Evolutionary conservation across 2,888 invertebrate species (phyloP), one percentile per base, ranked within the genome.

Genomic region (Mythimna ferrago): DNA sequence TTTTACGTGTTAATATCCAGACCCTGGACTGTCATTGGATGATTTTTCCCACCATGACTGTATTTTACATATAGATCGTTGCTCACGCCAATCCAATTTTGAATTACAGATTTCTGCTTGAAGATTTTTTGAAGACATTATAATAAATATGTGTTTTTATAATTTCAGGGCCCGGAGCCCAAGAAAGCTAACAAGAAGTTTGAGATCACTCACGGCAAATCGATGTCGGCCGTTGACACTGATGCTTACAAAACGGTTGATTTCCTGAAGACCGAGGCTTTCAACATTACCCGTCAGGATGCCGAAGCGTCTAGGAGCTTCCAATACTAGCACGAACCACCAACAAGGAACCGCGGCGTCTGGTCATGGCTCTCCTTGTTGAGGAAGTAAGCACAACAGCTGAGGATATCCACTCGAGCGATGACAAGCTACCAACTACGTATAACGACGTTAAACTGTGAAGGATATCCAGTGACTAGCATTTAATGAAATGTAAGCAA

Each of bases 251-350:
- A 99, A 92, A 98, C 98, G 2, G 99, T 99, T 0, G 99, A 99
- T 95, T 99, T 99, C 95, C 96, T 98, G 67, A 99, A 99, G 96
- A 99, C 99, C 0, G 98, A 98, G 91, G 99, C 99, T 9, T 98
- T 99, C 90, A 98, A 98, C 93, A 97, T 98, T 76, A 99, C 98
- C 54, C 97, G 98, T 67, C 98, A 98, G 90, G 98, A 98, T 89
- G 97, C 98, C 0, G 98, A 98, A 90, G 97, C 97, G 78, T 97
- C 97, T 53, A 94, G 98, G 48, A 76, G 71, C 9, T 71, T 71
- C 48, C 86, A 85, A 54, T 67, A 75, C 68, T 85, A 86, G 71
- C 75, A 84, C 5, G 3, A 41, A 6, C 38, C 65, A 14, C 21
- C 67, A 44, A 63, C 58, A 62, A 53, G 66, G 63, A 35, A 14